Conservation (phyloP, 2,888 invertebrate species). For the Allacma fusca region DNA sequence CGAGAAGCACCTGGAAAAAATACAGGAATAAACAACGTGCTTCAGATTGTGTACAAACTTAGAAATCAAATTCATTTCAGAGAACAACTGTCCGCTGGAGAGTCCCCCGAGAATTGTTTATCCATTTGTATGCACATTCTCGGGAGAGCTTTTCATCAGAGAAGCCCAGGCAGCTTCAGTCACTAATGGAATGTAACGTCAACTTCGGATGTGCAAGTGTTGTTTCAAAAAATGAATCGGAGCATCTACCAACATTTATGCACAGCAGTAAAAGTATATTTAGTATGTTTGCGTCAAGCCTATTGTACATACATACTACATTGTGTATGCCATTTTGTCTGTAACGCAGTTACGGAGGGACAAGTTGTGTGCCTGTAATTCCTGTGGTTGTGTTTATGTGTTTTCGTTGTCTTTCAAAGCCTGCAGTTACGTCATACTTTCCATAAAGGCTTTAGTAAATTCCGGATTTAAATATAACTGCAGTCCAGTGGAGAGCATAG, state of each 20-base stretch:
- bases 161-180: background rate
- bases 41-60: background rate
- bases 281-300: no score
- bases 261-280: no score
- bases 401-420: no score
- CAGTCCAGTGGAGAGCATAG: background rate
- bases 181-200: no score
- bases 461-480: background rate
- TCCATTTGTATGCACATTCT: constrained; percentile 1
- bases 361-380: no score
- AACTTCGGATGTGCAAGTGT: no score
- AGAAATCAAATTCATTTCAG: background rate
- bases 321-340: no score
- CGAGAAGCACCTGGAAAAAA: constrained; percentile 61
- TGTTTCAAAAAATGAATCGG: no score
- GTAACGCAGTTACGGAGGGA: no score
- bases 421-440: background rate
- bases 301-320: no score
- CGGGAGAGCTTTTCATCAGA: constrained; percentile 2
- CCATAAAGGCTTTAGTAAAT: background rate
- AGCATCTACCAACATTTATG: no score
- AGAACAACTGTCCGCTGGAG: background rate
- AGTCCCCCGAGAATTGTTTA: background rate
- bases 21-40: background rate
- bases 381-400: no score